phyloP scores from a whole-genome alignment of 2,797 vertebrate genomes.

The Pipistrellus pygmaeus region DNA sequence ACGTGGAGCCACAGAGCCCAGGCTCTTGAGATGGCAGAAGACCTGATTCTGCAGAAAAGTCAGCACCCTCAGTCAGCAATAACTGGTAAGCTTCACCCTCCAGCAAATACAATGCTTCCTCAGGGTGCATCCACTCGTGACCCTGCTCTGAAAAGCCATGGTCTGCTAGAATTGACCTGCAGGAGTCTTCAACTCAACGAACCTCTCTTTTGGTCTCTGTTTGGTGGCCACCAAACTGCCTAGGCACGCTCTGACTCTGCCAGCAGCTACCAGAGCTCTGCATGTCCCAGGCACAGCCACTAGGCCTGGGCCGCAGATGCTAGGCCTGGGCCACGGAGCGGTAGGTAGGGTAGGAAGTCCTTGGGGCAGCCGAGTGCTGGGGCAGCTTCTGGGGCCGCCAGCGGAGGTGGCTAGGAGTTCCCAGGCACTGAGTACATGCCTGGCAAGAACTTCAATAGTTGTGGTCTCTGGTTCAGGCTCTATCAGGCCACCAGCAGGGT shows the following conservation, averaged over 20 bases:
- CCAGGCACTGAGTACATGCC: conserved; percentile 87
- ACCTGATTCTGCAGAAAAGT: conserved; percentile 95
- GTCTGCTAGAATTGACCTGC: conserved; percentile 99
- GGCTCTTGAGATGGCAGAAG: conserved; percentile 97
- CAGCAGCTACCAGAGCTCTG: conserved; percentile 93
- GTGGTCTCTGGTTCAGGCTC: background rate
- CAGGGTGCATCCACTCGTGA: conserved; percentile 93
- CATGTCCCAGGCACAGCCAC: conserved; percentile 89
- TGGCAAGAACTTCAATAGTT: conserved; percentile 36
- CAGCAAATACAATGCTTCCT: conserved; percentile 97
- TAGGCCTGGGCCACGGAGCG: conserved; percentile 89
- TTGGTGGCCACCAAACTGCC: conserved; percentile 92
- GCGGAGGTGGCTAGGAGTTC: conserved; percentile 88
- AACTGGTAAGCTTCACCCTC: conserved; percentile 96
- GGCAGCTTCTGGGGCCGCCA: conserved; percentile 91
- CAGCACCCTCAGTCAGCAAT: conserved; percentile 88
- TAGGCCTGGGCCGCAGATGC: conserved; percentile 87
- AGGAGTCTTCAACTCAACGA: conserved; percentile 93
- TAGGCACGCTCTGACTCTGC: conserved; percentile 91
- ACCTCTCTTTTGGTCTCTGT: conserved; percentile 91
- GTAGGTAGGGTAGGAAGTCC: conserved; percentile 91
- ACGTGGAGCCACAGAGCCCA: conserved; percentile 96
- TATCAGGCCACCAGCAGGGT: conserved; percentile 17
- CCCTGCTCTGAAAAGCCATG: conserved; percentile 94
- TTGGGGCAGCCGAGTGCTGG: conserved; percentile 90